phyloP scores from a whole-genome alignment of 2,113 vertebrate species.

The Smithornis capensis region DNA sequence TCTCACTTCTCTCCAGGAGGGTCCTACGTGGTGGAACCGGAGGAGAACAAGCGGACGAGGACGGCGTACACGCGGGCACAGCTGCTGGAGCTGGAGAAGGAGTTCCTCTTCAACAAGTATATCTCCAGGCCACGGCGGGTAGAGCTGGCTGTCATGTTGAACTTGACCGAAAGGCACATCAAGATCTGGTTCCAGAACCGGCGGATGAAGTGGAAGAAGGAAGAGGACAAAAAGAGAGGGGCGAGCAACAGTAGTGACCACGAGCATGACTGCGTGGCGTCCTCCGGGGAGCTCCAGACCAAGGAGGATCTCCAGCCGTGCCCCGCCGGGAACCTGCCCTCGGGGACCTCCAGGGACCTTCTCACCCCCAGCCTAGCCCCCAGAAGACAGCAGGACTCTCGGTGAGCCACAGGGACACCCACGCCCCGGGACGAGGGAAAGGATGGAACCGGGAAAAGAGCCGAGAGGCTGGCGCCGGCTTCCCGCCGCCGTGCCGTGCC shows the following conservation, averaged over 20 bases:
- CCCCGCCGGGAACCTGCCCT: neutral
- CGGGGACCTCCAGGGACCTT: conserved; percentile 52
- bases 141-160: conserved; percentile 92
- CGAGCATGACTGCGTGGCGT: conserved; percentile 91
- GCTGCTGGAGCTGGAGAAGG: conserved; percentile 95
- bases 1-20: conserved; percentile 65
- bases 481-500: neutral
- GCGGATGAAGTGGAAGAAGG: conserved; percentile 99
- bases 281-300: conserved; percentile 79
- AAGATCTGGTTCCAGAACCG: conserved; percentile 99
- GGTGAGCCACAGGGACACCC: conserved; percentile 38
- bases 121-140: conserved; percentile 93
- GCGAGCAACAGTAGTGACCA: conserved; percentile 68
- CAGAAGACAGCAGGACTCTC: conserved; percentile 59
- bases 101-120: conserved; percentile 97
- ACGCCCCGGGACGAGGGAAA: neutral
- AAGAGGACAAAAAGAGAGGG: conserved; percentile 89
- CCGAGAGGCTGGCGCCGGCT: neutral
- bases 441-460: neutral
- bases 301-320: conserved; percentile 72
- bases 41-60: conserved; percentile 94
- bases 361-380: conserved; percentile 63
- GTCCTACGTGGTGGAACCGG: conserved; percentile 82
- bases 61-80: conserved; percentile 95
- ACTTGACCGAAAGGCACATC: conserved; percentile 96